Base-by-base conservation (phyloP, 1,140 invertebrate species). In the Pachyrhynchus sulphureomaculatus region DNA sequence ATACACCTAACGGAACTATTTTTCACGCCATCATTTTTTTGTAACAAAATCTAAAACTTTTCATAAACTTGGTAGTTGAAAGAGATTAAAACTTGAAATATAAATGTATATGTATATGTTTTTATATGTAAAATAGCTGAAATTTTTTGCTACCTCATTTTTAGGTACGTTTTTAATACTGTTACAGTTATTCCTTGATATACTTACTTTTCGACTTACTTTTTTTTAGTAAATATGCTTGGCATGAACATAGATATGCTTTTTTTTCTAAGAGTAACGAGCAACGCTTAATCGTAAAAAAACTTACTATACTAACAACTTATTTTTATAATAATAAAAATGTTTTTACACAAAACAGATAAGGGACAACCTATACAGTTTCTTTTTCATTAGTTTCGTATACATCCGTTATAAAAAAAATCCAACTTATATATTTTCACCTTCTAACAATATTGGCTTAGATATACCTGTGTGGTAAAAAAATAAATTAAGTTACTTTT, bases 81-180 rank as follows among this genome's bases (percentile, higher is more conserved):
- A 56, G 45, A 41, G 59, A 63, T 62, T 70, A 66, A 73, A 73
- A 73, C 68, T 71, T 72, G 70, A 72, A 72, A 69, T 39, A 62
- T 65, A 60, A 72, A 72, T 68, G 64, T 70, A 68, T 69, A 66
- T 72, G 69, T 58, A 15, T 29, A 53, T 45, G 15, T 68, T 67
- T 67, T 66, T 68, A 69, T 71, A 72, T 73, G 73, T 73, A 75
- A 75, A 75, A 75, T 75, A 72, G 73, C 73, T 75, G 72, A 73
- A 72, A 41, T 26, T 41, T n/a, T 52, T 56, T 67, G 64, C 74
- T 75, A 75, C 74, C 70, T 20, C 29, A 18, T 47, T 34, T 68
- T 72, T 74, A 75, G 74, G 72, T 75, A 75, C 74, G 72, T 74
- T 73, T 75, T 72, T 76, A 76, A 75, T 76, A 76, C 73, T 76